These are phyloP conservation scores for Diadema setosum DNA, from an alignment of 35 echinoderm and acorn worm genomes.

Conservation along the genomic window DNA sequence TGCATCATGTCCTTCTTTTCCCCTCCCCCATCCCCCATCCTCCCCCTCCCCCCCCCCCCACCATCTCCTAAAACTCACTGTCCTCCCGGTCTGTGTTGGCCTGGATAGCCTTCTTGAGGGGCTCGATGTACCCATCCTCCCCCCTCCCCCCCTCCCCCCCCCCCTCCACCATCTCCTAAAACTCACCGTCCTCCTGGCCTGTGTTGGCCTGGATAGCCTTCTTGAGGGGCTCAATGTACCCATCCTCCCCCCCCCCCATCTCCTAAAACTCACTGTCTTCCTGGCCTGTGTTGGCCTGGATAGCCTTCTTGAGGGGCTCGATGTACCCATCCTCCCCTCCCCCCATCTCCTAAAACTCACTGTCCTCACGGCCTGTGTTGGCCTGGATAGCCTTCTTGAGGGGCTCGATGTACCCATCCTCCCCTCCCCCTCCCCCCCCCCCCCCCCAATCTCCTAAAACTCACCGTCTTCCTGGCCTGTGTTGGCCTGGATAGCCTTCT, in stretches of 20 bases:
- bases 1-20: too few relatives aligned
- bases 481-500: neutral
- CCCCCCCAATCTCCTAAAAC: too few relatives aligned
- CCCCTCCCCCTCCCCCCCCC: too few relatives aligned
- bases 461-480: neutral
- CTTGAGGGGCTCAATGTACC: slow-evolving; percentile 24
- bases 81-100: neutral
- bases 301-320: slow-evolving; percentile 16
- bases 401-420: slow-evolving; percentile 29
- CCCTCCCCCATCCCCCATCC: too few relatives aligned
- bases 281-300: neutral
- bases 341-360: too few relatives aligned
- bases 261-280: too few relatives aligned
- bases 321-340: too few relatives aligned
- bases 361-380: neutral
- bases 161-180: too few relatives aligned
- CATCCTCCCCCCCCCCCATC: too few relatives aligned
- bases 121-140: slow-evolving; percentile 28
- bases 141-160: too few relatives aligned
- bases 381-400: neutral
- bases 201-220: neutral
- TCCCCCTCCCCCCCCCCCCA: too few relatives aligned
- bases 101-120: neutral
- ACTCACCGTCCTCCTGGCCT: neutral
- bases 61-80: too few relatives aligned